A percentile compares a stretch with the other conserved stretches of the same genome.
Evolutionary conservation across 2,888 invertebrate genomes (phyloP).

Genomic region (Phorcus lineatus): DNA sequence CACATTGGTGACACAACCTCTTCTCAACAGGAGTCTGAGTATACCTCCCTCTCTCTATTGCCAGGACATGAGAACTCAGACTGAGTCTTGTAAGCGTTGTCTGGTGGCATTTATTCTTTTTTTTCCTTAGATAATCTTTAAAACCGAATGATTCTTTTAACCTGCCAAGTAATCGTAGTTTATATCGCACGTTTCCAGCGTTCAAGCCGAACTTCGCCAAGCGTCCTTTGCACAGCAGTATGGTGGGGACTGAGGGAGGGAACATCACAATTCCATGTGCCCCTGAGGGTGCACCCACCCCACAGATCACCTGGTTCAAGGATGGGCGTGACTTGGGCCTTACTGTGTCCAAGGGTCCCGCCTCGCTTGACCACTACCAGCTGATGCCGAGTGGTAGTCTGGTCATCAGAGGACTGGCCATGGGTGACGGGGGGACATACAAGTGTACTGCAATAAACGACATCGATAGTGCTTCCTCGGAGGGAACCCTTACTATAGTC

Average conservation of each 20-base stretch:
- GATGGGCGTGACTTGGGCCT: slow-evolving; percentile 79
- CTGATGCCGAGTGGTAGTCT: slow-evolving; percentile 91
- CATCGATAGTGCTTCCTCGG: slow-evolving; percentile 54
- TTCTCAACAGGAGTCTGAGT: no score
- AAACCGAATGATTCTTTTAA: no score
- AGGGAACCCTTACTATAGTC: slow-evolving; percentile 56
- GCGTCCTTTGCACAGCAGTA: slow-evolving; percentile 89
- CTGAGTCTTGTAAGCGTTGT: no score
- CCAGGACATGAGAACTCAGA: no score
- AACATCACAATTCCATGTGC: slow-evolving; percentile 92
- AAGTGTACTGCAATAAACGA: slow-evolving; percentile 64
- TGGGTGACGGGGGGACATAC: slow-evolving; percentile 61
- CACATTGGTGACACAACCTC: no score
- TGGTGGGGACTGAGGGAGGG: slow-evolving; percentile 93
- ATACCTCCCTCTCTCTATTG: no score
- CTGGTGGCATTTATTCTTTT: no score
- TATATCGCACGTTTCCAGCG: slow-evolving; percentile 52
- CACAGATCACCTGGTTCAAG: slow-evolving; percentile 89
- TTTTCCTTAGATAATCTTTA: no score
- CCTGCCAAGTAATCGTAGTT: no score
- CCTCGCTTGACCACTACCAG: slow-evolving; percentile 70
- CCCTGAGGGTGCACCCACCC: slow-evolving; percentile 93
- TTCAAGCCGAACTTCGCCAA: slow-evolving; percentile 92
- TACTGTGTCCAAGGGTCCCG: slow-evolving; percentile 29
- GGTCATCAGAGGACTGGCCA: slow-evolving; percentile 80